These are phyloP conservation scores for Thysanoteuthis rhombus DNA, from an alignment of 2,888 invertebrate species.

Conservation along the genomic window DNA sequence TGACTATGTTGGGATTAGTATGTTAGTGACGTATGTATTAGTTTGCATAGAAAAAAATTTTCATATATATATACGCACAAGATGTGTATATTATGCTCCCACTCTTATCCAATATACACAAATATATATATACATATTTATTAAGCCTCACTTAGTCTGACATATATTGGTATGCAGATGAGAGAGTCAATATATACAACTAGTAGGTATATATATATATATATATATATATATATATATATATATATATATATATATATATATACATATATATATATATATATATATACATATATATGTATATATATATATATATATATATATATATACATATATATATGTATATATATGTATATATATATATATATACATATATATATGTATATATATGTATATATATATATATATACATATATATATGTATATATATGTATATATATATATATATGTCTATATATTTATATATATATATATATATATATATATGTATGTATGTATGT, in stretches of 20 bases:
- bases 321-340: slow-evolving; percentile 19
- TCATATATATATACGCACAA: too few species aligned
- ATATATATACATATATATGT: not conserved
- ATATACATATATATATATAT: not conserved
- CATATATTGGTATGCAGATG: not conserved
- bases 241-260: not conserved
- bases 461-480: not conserved
- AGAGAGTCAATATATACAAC: not conserved
- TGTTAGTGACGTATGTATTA: too few species aligned
- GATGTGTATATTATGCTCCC: not conserved
- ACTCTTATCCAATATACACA: not conserved
- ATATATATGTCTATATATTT: not conserved
- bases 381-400: not conserved
- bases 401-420: slow-evolving; percentile 28
- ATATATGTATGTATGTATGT: not conserved
- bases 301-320: not conserved
- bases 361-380: not conserved
- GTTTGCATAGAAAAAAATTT: not conserved
- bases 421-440: not conserved
- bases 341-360: not conserved
- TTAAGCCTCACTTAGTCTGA: too few species aligned
- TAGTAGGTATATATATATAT: not conserved
- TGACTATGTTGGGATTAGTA: not conserved
- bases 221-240: not conserved
- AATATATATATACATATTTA: not conserved